Evolutionary conservation across 2,113 vertebrate genomes (phyloP).

Genomic region (Bos indicus): DNA sequence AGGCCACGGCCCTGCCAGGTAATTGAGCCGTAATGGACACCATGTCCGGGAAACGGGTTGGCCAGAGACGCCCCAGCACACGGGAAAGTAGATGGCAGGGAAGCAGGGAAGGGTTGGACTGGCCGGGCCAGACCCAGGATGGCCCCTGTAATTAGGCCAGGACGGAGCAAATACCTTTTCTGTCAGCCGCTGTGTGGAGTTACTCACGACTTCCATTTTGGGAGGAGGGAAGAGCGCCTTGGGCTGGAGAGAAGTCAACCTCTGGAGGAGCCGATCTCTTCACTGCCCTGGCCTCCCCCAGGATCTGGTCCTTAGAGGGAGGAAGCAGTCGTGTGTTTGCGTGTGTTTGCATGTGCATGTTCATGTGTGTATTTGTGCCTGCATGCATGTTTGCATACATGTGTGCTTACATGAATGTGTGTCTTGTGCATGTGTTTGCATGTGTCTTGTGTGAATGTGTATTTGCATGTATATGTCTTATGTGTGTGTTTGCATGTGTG

Average conservation of each 20-base stretch:
- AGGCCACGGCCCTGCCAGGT: conserved; percentile 75
- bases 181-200: neutral
- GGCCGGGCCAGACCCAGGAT: neutral
- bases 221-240: neutral
- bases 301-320: too few relatives aligned
- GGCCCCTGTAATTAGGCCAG: conserved; percentile 61
- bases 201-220: conserved; percentile 46
- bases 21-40: conserved; percentile 79
- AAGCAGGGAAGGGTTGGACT: neutral
- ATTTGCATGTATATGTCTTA: neutral
- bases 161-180: neutral
- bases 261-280: neutral
- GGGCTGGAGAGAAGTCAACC: neutral
- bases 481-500: too few relatives aligned
- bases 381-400: fast-evolving
- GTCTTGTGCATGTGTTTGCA: too few relatives aligned
- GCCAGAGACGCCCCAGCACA: conserved; percentile 62
- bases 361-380: neutral
- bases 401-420: neutral
- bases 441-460: neutral
- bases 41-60: conserved; percentile 70
- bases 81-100: neutral
- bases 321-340: neutral
- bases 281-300: fast-evolving
- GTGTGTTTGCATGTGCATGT: fast-evolving